Base-by-base conservation (phyloP, 2,888 invertebrate species). In the Malthinus flaveolus region DNA sequence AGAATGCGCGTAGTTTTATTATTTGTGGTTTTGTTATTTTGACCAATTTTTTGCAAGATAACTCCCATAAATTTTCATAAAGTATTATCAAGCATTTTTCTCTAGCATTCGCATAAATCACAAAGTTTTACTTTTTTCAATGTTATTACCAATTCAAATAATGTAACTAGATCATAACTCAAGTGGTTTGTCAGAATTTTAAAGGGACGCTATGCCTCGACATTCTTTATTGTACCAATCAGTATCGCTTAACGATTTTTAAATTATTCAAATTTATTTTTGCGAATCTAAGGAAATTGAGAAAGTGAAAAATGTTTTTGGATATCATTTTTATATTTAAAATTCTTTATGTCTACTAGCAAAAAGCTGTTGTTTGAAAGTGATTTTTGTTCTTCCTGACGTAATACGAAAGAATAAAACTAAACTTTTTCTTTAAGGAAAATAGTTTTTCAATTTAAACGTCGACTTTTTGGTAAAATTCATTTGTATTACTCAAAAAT, bases 81-180 rank as follows among this genome's bases (percentile, higher is more conserved):
- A 62, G 61, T 56, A 62, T 62, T 64, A 61, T 59, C 51, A 53
- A 53, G 59, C 59, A 64, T 58, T 64, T 60, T 59, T 61, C 59
- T 61, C 55, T 61, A 64, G 56, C 60, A 61, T 61, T 62, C 53
- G 42, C 58, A 62, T 62, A 64, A 64, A 62, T 64, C 62, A 61
- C 39, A 52, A 62, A 55, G 49, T 46, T 57, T 63, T 53, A 54
- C 52, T 64, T 57, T 62, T 59, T 56, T 53, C 48, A 57, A 62
- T 51, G 57, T 55, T 57, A 64, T 64, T 62, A 64, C 59, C 66
- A 66, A 64, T 63, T 66, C 66, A 63, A 66, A 66, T 66, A 59
- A 62, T 56, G 62, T 51, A 52, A 59, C 49, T 55, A 65, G 62
- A 59, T 53, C 62, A 63, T 66, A 66, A 63, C 55, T 56, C 59